Evolutionary conservation across 1,140 invertebrate genomes (phyloP).

Genomic region (Drosophila gunungcola): DNA sequence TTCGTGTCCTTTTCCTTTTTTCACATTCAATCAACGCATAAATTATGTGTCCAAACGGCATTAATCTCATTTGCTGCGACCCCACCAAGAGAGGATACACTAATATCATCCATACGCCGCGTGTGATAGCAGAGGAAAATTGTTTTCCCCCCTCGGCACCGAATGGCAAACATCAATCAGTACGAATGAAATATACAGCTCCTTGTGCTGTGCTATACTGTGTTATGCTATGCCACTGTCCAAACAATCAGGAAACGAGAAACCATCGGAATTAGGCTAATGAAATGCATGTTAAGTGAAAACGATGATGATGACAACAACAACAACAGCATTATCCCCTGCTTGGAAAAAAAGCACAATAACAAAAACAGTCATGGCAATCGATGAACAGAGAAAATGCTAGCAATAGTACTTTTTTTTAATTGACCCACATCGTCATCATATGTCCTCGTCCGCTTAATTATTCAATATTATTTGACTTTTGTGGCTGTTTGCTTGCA

Average conservation of each 20-base stretch:
- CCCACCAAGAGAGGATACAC: not conserved
- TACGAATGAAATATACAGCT: constrained; percentile 1
- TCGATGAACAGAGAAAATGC: constrained; percentile 11
- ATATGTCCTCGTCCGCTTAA: constrained; percentile 34
- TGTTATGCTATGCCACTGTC: not conserved
- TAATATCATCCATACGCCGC: constrained; percentile 49
- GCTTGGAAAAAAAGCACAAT: constrained; percentile 4
- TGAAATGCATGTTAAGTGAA: constrained; percentile 76
- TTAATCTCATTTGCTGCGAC: constrained; percentile 29
- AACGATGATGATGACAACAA: constrained; percentile 61
- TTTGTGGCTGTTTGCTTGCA: constrained; percentile 38
- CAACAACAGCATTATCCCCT: constrained; percentile 6
- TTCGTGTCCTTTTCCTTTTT: not conserved
- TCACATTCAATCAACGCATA: constrained; percentile 14
- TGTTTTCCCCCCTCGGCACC: too few relatives aligned
- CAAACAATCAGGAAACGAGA: constrained; percentile 24
- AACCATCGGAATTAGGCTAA: constrained; percentile 68
- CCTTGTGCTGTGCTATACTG: constrained; percentile 8
- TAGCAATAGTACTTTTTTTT: constrained; percentile 19
- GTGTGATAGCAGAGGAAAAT: constrained; percentile 22
- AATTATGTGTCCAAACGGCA: constrained; percentile 13
- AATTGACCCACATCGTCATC: constrained; percentile 48
- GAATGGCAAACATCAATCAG: constrained; percentile 36
- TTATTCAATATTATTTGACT: constrained; percentile 64
- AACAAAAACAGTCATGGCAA: constrained; percentile 20